phyloP scores from a whole-genome alignment of 2,113 vertebrate species.

The Heterocephalus glaber region DNA sequence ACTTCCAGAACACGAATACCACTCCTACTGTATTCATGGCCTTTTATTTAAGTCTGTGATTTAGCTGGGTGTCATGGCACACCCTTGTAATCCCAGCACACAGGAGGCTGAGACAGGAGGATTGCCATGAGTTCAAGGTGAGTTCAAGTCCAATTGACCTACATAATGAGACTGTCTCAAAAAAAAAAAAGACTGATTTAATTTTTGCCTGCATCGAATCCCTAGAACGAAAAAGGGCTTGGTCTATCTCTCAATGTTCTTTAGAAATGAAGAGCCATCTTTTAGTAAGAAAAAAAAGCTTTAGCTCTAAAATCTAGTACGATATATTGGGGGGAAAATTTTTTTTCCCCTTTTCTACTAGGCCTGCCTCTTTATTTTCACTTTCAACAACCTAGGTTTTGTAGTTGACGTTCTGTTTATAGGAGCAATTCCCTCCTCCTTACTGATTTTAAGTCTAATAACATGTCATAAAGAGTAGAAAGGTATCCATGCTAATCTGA shows the following conservation, averaged over 20 bases:
- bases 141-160: too few species aligned
- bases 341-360: background rate
- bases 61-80: background rate
- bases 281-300: constrained; percentile 36
- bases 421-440: background rate
- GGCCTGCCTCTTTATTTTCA: background rate
- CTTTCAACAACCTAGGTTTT: constrained; percentile 20
- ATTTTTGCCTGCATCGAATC: constrained; percentile 20
- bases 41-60: background rate
- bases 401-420: background rate
- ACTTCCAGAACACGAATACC: constrained; percentile 21
- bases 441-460: background rate
- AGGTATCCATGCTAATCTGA: background rate
- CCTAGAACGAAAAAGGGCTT: background rate
- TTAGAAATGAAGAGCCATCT: constrained; percentile 22
- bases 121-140: background rate
- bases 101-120: background rate
- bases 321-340: background rate
- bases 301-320: background rate
- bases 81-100: background rate
- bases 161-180: background rate
- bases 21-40: background rate
- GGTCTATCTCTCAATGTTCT: background rate
- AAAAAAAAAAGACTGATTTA: background rate
- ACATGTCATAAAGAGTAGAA: background rate